A percentile compares a stretch with the other conserved stretches of the same genome.
Evolutionary conservation across 2,113 vertebrate genomes (phyloP).

Genomic region (Cottus gobio): DNA sequence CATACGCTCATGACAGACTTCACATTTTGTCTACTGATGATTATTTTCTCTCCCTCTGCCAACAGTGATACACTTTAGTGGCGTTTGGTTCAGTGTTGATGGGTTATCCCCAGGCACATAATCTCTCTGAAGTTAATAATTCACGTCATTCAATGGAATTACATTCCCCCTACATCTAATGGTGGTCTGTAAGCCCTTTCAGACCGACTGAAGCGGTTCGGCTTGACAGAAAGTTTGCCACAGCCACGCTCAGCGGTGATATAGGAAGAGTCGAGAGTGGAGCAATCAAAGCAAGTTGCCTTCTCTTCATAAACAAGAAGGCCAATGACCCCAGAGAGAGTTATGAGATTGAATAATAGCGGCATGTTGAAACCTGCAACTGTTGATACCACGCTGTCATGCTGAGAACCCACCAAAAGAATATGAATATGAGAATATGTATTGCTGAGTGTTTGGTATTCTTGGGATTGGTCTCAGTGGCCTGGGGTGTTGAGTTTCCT

Average conservation of each 20-base stretch:
- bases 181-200: conserved; percentile 40
- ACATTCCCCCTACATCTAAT: conserved; percentile 41
- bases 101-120: conserved; percentile 39
- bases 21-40: not conserved
- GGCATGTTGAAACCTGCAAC: conserved; percentile 45
- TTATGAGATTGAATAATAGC: conserved; percentile 26
- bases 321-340: not conserved
- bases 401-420: conserved; percentile 34
- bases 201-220: conserved; percentile 39
- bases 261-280: conserved; percentile 31
- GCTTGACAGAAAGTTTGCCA: conserved; percentile 27
- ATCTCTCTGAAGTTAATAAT: conserved; percentile 64
- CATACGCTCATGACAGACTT: conserved; percentile 13
- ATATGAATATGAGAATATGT: conserved; percentile 43
- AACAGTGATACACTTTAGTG: not conserved
- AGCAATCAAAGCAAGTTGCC: conserved; percentile 31
- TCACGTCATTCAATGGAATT: conserved; percentile 59
- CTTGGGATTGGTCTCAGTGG: conserved; percentile 39
- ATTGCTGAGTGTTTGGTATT: conserved; percentile 63
- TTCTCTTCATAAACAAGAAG: conserved; percentile 39
- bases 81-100: conserved; percentile 30
- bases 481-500: conserved; percentile 55
- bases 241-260: not conserved
- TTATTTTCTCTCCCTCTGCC: not conserved
- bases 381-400: conserved; percentile 38